phyloP scores from a whole-genome alignment of 2,888 invertebrate genomes.

The Orthosia gracilis region DNA sequence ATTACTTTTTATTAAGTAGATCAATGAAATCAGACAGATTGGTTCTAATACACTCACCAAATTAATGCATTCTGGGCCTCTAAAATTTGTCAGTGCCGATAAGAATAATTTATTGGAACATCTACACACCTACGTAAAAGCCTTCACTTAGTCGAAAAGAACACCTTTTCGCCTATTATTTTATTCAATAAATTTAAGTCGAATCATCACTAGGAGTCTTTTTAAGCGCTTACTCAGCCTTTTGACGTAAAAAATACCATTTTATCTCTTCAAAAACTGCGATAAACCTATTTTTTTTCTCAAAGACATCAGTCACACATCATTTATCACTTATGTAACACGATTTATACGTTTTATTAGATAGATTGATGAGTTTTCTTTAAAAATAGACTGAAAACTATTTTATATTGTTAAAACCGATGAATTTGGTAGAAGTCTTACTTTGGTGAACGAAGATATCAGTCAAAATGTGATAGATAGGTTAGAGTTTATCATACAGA shows the following conservation, averaged over 20 bases:
- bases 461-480: constrained; percentile 9
- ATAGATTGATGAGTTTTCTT: constrained; percentile 53
- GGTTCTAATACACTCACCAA: not conserved
- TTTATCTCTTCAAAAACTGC: constrained; percentile 43
- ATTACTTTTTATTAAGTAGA: constrained; percentile 6
- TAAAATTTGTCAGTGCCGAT: constrained; percentile 8
- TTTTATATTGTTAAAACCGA: constrained; percentile 43
- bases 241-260: constrained; percentile 44
- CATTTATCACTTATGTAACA: constrained; percentile 54
- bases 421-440: constrained; percentile 19
- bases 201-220: constrained; percentile 31
- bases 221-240: constrained; percentile 44
- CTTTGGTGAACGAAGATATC: constrained; percentile 17
- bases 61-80: constrained; percentile 6
- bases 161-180: constrained; percentile 24
- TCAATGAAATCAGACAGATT: constrained; percentile 22
- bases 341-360: constrained; percentile 47
- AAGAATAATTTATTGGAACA: constrained; percentile 32
- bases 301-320: constrained; percentile 46
- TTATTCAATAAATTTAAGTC: constrained; percentile 42
- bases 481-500: constrained; percentile 6
- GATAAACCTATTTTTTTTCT: constrained; percentile 50
- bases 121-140: constrained; percentile 32
- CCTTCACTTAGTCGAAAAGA: constrained; percentile 9
- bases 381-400: constrained; percentile 40